phyloP scores from a whole-genome alignment of 2,113 vertebrate genomes.

The Platysternon megacephalum region DNA sequence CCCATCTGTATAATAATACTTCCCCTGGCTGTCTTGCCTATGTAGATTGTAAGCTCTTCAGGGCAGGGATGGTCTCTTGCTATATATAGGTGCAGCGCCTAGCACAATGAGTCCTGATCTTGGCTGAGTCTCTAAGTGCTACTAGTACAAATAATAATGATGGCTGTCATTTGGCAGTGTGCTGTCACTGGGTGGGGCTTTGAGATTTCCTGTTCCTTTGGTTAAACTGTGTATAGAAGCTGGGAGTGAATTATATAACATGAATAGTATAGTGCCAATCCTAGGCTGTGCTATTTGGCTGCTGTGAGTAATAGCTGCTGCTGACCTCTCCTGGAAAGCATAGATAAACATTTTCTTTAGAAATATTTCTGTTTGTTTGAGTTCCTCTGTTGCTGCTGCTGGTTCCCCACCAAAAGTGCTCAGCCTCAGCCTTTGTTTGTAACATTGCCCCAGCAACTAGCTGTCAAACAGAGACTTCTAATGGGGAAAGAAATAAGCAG shows the following conservation, averaged over 20 bases:
- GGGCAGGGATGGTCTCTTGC: neutral
- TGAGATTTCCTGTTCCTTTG: neutral
- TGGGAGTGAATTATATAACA: neutral
- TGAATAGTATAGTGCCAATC: neutral
- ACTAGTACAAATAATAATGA: neutral
- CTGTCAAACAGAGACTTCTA: neutral
- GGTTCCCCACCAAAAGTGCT: neutral
- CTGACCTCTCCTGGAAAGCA: conserved; percentile 60
- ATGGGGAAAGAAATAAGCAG: neutral
- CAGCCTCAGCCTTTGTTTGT: neutral
- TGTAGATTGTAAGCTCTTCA: neutral
- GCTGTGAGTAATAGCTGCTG: conserved; percentile 38
- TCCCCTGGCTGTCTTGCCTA: rapidly evolving
- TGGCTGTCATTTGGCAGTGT: neutral
- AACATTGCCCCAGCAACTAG: rapidly evolving
- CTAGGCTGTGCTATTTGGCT: neutral
- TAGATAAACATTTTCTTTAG: neutral
- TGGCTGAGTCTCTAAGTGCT: neutral
- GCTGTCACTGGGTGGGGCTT: neutral
- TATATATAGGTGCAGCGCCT: rapidly evolving
- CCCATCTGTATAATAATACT: rapidly evolving
- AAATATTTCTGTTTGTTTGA: neutral
- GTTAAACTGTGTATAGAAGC: neutral
- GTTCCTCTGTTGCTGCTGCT: neutral
- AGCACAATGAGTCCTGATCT: neutral